Conservation (phyloP, 2,113 vertebrate genomes). For the Apus apus region DNA sequence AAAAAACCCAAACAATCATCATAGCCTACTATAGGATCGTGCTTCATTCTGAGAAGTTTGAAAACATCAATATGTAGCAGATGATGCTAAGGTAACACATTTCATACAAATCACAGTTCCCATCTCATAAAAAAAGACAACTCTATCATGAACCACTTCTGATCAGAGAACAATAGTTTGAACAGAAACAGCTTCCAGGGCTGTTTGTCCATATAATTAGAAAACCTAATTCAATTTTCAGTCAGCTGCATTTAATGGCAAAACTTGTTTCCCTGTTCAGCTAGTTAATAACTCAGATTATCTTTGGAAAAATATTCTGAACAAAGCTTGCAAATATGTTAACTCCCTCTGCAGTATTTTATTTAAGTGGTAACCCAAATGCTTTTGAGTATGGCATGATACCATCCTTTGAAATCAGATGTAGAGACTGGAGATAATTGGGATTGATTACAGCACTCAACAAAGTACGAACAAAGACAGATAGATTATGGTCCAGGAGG, state of each 20-base stretch:
- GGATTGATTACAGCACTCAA: slow-evolving; percentile 32
- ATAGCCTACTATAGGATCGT: neutral
- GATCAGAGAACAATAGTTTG: slow-evolving; percentile 19
- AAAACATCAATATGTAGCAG: neutral
- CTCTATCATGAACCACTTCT: neutral
- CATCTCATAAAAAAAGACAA: neutral
- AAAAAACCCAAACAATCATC: neutral
- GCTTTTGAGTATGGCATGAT: neutral
- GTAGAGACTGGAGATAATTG: slow-evolving; percentile 14
- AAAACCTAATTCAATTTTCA: slow-evolving; percentile 36
- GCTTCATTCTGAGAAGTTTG: neutral
- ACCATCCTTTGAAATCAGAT: slow-evolving; percentile 21
- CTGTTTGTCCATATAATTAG: slow-evolving; percentile 29
- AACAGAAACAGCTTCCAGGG: slow-evolving; percentile 21
- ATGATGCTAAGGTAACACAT: neutral
- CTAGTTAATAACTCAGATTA: slow-evolving; percentile 18
- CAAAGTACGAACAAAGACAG: slow-evolving; percentile 14
- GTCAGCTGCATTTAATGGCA: slow-evolving; percentile 7
- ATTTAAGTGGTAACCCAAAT: slow-evolving; percentile 24
- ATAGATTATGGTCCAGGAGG: neutral
- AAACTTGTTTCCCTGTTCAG: neutral
- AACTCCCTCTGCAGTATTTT: neutral
- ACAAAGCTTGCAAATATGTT: slow-evolving; percentile 23
- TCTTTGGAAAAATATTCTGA: slow-evolving; percentile 11
- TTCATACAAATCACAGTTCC: neutral